These are phyloP conservation scores for Hylyphantes graminicola DNA, from an alignment of 1,140 invertebrate genomes.

Conservation along the genomic window DNA sequence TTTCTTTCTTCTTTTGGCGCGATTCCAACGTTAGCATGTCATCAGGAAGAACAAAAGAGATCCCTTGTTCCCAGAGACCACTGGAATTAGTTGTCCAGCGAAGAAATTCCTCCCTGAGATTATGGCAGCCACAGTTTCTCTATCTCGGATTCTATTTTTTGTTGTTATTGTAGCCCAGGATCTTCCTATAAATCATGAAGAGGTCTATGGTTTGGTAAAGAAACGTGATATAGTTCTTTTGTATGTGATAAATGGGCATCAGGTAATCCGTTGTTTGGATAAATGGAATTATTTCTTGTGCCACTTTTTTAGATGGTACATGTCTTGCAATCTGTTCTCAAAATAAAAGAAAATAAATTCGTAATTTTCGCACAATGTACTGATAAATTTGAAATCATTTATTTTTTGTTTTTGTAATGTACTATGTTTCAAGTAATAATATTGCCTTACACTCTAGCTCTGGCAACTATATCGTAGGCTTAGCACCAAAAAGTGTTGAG, in stretches of 20 bases:
- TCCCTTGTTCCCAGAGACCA: constrained; percentile 28
- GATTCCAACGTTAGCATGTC: constrained; percentile 30
- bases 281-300: constrained; percentile 7
- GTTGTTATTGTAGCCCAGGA: neutral
- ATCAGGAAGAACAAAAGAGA: constrained; percentile 49
- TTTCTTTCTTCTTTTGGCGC: constrained; percentile 18
- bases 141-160: constrained; percentile 5
- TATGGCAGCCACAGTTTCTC: constrained; percentile 14
- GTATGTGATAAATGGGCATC: neutral
- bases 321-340: neutral
- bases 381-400: too few species aligned
- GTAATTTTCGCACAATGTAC: neutral
- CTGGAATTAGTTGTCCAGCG: constrained; percentile 36
- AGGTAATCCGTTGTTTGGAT: neutral
- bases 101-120: constrained; percentile 31
- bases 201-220: constrained; percentile 17
- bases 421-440: too few species aligned
- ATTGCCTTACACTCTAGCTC: too few species aligned
- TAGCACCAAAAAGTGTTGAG: too few species aligned
- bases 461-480: too few species aligned
- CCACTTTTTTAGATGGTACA: neutral
- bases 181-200: constrained; percentile 25
- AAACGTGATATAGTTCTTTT: neutral
- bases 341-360: neutral
- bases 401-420: too few species aligned